These are phyloP conservation scores for Zoanthus sansibaricus DNA, from an alignment of 92 coral and sea anemone genomes.

Conservation along the genomic window DNA sequence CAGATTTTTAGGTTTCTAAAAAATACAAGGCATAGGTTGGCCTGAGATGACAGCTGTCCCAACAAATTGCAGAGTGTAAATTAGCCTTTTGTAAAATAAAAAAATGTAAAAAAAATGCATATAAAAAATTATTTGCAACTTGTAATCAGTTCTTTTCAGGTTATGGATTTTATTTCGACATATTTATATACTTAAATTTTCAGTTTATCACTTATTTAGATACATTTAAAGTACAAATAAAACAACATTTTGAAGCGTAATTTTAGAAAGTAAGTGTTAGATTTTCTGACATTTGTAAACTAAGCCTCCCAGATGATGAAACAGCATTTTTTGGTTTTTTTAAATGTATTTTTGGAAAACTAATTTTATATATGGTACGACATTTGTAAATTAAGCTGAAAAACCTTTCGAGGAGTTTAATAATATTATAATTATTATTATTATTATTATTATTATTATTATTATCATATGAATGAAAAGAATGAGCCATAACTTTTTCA, in stretches of 20 bases:
- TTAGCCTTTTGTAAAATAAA: not conserved
- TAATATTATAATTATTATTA: not conserved
- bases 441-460: not conserved
- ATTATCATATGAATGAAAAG: not conserved
- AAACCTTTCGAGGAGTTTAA: not conserved
- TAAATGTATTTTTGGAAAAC: too few species aligned
- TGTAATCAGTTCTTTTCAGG: constrained; percentile 1
- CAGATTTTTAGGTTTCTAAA: constrained; percentile 6
- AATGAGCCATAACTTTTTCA: not conserved
- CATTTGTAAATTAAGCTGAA: not conserved
- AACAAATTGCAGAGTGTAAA: not conserved
- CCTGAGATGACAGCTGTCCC: constrained; percentile 5
- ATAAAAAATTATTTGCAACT: constrained; percentile 7
- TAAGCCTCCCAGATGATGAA: constrained; percentile 1
- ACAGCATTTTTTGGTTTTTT: not conserved
- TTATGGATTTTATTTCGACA: constrained; percentile 8
- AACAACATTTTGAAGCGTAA: not conserved
- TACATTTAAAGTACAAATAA: constrained; percentile 2
- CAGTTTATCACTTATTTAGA: constrained; percentile 6
- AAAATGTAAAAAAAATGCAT: constrained; percentile 2
- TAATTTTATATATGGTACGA: not conserved
- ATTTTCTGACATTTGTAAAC: constrained; percentile 5
- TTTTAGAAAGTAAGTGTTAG: constrained; percentile 5
- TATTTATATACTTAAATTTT: not conserved
- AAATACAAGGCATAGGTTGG: constrained; percentile 11